Conservation (phyloP, 2,888 invertebrate genomes). For the Hypolimnas misippus region DNA sequence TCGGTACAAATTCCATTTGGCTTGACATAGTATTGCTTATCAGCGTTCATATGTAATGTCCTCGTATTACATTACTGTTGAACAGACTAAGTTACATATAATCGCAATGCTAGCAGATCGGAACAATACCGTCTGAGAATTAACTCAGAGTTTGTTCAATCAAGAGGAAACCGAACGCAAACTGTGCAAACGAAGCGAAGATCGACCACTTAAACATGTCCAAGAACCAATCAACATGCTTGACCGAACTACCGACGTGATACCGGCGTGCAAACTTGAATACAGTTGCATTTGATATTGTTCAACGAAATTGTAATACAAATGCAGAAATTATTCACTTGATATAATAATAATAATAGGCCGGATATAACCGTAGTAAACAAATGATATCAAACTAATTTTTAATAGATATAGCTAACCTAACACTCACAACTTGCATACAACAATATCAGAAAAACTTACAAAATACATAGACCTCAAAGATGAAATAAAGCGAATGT, state of each 20-base stretch:
- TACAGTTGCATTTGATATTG: background rate
- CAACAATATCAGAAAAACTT: no score
- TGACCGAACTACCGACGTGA: conserved; percentile 27
- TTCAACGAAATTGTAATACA: conserved; percentile 1
- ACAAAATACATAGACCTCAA: no score
- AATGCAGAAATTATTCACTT: background rate
- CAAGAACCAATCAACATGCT: conserved; percentile 35
- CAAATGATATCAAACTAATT: no score
- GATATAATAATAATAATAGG: no score
- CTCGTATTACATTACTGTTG: background rate
- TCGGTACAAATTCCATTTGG: no score
- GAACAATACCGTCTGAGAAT: background rate
- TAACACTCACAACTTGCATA: no score
- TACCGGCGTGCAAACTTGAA: conserved; percentile 19
- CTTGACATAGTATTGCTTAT: no score
- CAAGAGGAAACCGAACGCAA: conserved; percentile 10
- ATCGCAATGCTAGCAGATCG: background rate
- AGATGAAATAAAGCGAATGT: no score
- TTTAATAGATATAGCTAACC: no score
- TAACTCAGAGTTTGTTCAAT: conserved; percentile 5
- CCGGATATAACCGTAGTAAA: no score
- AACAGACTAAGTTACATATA: background rate
- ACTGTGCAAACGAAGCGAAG: conserved; percentile 20
- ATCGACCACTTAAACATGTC: conserved; percentile 32
- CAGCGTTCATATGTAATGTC: background rate